phyloP scores from a whole-genome alignment of 2,797 vertebrate genomes.

The Scomberomorus guttatus region DNA sequence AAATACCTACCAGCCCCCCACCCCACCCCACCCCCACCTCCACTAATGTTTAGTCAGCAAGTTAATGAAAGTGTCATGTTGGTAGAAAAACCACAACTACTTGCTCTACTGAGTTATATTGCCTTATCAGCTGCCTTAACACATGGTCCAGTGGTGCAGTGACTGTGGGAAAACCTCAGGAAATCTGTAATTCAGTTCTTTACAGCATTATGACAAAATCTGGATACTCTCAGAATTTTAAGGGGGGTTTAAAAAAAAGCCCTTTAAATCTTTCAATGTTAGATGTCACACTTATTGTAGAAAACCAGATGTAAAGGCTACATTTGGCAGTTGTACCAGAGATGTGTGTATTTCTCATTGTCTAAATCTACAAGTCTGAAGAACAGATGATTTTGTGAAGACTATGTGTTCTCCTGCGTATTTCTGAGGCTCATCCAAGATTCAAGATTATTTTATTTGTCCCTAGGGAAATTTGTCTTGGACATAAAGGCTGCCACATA shows the following conservation, averaged over 20 bases:
- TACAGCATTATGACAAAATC: slow-evolving; percentile 13
- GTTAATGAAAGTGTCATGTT: slow-evolving; percentile 23
- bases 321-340: slow-evolving; percentile 9
- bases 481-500: too few species aligned
- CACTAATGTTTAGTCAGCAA: slow-evolving; percentile 18
- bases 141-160: neutral
- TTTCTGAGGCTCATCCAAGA: neutral
- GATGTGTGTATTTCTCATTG: neutral
- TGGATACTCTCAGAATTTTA: neutral
- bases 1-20: neutral
- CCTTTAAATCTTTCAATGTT: neutral
- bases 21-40: neutral
- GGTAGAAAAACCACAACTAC: slow-evolving; percentile 30
- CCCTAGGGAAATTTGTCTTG: too few species aligned
- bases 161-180: slow-evolving; percentile 22
- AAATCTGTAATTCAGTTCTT: neutral
- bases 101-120: neutral
- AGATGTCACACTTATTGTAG: neutral
- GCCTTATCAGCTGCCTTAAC: slow-evolving; percentile 17
- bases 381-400: slow-evolving; percentile 8
- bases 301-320: neutral
- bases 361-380: slow-evolving; percentile 2
- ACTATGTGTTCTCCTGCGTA: neutral
- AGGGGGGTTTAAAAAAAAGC: neutral
- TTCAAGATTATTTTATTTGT: too few species aligned